Percentiles rank a stretch among this genome's conserved stretches.
Evolutionary conservation across 1,140 invertebrate genomes (phyloP).

Genomic region (Drosophila triauraria): DNA sequence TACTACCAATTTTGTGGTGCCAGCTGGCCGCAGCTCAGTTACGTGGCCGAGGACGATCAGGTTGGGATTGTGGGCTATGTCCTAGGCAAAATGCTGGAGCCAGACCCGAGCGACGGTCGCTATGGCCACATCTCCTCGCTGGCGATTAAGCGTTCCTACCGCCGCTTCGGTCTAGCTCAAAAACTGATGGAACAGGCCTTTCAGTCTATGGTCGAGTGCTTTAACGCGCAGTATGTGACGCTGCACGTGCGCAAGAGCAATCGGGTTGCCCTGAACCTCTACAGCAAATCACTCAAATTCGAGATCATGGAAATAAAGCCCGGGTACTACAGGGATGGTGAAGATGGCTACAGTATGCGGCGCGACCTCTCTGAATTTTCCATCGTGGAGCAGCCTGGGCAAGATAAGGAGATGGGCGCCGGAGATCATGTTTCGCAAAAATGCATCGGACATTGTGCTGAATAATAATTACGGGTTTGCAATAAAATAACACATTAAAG

Average conservation of each 20-base stretch:
- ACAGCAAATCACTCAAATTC: conserved; percentile 98
- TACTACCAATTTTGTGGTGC: conserved; percentile 99
- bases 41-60: conserved; percentile 99
- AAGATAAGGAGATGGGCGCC: neutral
- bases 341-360: conserved; percentile 99
- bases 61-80: conserved; percentile 98
- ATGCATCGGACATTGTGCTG: no score
- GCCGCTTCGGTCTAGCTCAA: conserved; percentile 97
- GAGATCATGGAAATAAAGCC: conserved; percentile 98
- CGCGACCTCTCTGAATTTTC: conserved; percentile 89
- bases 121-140: conserved; percentile 99
- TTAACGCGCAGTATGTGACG: conserved; percentile 98
- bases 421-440: conserved; percentile 16
- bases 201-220: conserved; percentile 96
- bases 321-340: conserved; percentile 99
- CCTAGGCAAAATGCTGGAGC: conserved; percentile 99
- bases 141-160: conserved; percentile 95
- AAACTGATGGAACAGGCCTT: conserved; percentile 99
- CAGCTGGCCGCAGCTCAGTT: conserved; percentile 99
- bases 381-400: conserved; percentile 27
- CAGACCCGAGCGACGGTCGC: conserved; percentile 93
- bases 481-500: no score
- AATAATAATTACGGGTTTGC: no score
- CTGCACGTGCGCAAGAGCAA: conserved; percentile 99
- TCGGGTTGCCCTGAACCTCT: conserved; percentile 98